These are phyloP conservation scores for Ephialtes manifestator DNA, from an alignment of 2,888 invertebrate species.

Conservation along the genomic window DNA sequence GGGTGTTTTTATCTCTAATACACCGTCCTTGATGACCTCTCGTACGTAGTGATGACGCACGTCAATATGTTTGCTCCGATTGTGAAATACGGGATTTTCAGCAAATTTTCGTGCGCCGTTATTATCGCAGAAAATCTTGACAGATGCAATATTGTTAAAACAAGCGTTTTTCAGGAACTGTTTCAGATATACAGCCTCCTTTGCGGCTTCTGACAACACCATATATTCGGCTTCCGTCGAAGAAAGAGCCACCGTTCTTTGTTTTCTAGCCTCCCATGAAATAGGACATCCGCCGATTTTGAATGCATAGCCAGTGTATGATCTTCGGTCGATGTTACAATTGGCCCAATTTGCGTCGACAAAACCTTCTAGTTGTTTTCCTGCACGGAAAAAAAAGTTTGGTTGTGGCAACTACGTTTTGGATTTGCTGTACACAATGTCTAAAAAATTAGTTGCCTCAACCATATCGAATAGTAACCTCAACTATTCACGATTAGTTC, in stretches of 20 bases:
- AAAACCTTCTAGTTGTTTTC: slow-evolving; percentile 9
- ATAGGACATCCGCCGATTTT: slow-evolving; percentile 12
- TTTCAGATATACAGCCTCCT: slow-evolving; percentile 20
- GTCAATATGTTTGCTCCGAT: background rate
- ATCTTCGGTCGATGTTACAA: slow-evolving; percentile 28
- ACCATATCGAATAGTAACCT: too few relatives aligned
- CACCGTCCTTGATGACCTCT: background rate
- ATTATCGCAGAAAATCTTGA: slow-evolving; percentile 24
- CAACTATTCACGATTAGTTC: too few relatives aligned
- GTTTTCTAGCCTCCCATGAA: slow-evolving; percentile 42
- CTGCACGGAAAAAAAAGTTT: too few relatives aligned
- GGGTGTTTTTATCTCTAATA: background rate
- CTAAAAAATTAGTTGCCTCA: too few relatives aligned
- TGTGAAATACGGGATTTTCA: slow-evolving; percentile 26
- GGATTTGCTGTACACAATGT: too few relatives aligned
- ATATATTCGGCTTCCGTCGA: too few relatives aligned
- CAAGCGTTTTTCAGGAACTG: slow-evolving; percentile 5
- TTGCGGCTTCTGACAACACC: too few relatives aligned
- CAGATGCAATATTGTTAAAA: background rate
- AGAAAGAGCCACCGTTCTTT: slow-evolving; percentile 33
- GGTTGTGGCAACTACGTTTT: too few relatives aligned
- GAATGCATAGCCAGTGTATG: slow-evolving; percentile 54
- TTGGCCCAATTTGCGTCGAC: slow-evolving; percentile 56
- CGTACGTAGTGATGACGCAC: too few relatives aligned
- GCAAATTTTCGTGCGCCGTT: slow-evolving; percentile 23